Base-by-base conservation (phyloP, 2,797 vertebrate genomes). In the Brotula barbata region DNA sequence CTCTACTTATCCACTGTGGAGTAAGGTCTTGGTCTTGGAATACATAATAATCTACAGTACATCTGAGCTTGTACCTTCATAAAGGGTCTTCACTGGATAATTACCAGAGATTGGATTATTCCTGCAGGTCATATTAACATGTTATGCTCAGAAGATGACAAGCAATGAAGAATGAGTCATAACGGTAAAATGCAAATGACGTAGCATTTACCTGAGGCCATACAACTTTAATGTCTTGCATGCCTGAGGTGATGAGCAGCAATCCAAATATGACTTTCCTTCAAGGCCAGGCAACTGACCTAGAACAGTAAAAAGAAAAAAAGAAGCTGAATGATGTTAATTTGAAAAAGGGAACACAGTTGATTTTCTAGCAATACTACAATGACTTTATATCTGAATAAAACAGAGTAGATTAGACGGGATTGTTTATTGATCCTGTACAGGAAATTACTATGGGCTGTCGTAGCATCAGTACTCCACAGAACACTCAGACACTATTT, bases 201-300 rank as follows among this genome's bases (percentile, higher is more conserved):
- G 1, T 72, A 78, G 73, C 72, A 21, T 83, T 73, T 74, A 85
- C 77, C 78, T 80, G 75, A 68, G 73, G 71, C 75, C 34, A 21
- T 49, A 48, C 58, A 42, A 60, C 57, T 77, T 84, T 82, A 68
- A 87, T 81, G 80, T 83, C 60, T 70, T 78, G 68, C 64, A 54
- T 80, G 80, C 71, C 70, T 68, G 64, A 15, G 46, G 71, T 75
- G 77, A 85, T 82, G 80, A 83, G 69, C 73, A 69, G 68, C 34
- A 69, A 74, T 77, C 57, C 53, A 63, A 72, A 73, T 73, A 65
- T 61, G 70, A 79, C 71, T 84, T 78, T 75, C 58, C 80, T 73
- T 73, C 71, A 57, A 71, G 50, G 51, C 64, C 42, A 31, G 58
- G 55, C 58, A 69, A 67, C 36, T 71, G 68, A 37, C 72, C 64